A percentile compares a stretch with the other conserved stretches of the same genome.
Conservation (phyloP, 2,113 vertebrate genomes). For the Galemys pyrenaicus region DNA sequence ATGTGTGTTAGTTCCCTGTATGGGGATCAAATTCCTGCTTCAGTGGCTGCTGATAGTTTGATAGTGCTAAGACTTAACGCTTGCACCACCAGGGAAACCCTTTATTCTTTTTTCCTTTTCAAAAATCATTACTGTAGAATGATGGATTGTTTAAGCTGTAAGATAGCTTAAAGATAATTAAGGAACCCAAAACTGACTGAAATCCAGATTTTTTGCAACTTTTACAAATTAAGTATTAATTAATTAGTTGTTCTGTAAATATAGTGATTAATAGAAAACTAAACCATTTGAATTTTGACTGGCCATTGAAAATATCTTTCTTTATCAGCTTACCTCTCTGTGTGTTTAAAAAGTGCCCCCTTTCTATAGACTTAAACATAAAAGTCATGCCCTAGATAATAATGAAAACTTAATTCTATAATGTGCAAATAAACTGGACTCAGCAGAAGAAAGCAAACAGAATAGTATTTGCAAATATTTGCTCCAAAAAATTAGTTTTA, state of each 20-base stretch:
- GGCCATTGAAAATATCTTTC: not conserved
- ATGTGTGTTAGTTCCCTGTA: too few relatives aligned
- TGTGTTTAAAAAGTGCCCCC: not conserved
- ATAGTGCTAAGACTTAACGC: too few relatives aligned
- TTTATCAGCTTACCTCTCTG: not conserved
- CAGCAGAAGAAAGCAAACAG: not conserved
- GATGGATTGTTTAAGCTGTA: not conserved
- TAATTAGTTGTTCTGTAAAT: not conserved
- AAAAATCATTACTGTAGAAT: too few relatives aligned
- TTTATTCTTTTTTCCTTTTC: not conserved
- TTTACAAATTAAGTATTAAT: not conserved
- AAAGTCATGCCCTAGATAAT: not conserved
- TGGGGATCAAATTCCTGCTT: too few relatives aligned
- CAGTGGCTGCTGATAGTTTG: too few relatives aligned
- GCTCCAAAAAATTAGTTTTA: not conserved
- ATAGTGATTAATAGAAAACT: not conserved
- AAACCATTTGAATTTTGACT: not conserved
- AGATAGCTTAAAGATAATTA: not conserved
- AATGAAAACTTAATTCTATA: not conserved
- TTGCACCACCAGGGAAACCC: too few relatives aligned
- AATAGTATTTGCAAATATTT: slow-evolving; percentile 19
- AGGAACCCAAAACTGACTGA: not conserved
- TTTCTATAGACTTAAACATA: not conserved
- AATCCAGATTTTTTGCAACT: not conserved
- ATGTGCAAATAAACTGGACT: not conserved